Base-by-base conservation (phyloP, 23 tunicate species). In the Phallusia fumigata region DNA sequence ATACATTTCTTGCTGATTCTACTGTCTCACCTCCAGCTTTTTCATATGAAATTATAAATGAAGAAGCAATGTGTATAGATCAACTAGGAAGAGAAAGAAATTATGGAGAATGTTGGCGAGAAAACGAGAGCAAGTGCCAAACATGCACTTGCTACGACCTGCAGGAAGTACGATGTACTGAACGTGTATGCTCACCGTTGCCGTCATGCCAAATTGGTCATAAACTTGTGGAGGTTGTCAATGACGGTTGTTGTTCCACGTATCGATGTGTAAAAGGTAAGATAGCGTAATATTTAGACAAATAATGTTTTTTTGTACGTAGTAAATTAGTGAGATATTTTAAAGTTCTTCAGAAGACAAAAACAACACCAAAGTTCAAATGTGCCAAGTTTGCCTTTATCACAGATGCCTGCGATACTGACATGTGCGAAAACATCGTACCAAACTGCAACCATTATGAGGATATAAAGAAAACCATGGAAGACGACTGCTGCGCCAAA, bases 51-150 rank as follows among this genome's bases (percentile, higher is more conserved):
- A 81, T 87, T 36, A 52, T 85, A 32, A 85, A 86, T 11, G 95
- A 90, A 77, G 47, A 81, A 76, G 78, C 95, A 49, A 90, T 90
- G 84, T 90, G 95, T 35, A 77, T 84, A 47, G 95, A 90, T 64
- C n/a, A n/a, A 44, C 15, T 35, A 35, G 99, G 99, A 28, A 77
- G 33, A 26, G 95, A 86, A 30, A 52, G 99, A 58, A 36, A 85
- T 19, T 95, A 76, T 52, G 99, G 99, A 13, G 99, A 95, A 84
- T 83, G 86, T 35, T 95, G 99, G 99, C 74, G 77, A 18, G 86
- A 89, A 74, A 35, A 64, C n/a, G 26, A 75, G 2, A 91, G 87
- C 34, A 73, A 82, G 0, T 95, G 98, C 47, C 58, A 82, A 52
- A 73, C 83, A 15, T 92, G 97, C 65, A 84, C 91, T 50, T 92